Percentiles rank a stretch among this genome's conserved stretches.
phyloP scores from a whole-genome alignment of 1,140 invertebrate genomes.

The Tetramorium parvispinum region DNA sequence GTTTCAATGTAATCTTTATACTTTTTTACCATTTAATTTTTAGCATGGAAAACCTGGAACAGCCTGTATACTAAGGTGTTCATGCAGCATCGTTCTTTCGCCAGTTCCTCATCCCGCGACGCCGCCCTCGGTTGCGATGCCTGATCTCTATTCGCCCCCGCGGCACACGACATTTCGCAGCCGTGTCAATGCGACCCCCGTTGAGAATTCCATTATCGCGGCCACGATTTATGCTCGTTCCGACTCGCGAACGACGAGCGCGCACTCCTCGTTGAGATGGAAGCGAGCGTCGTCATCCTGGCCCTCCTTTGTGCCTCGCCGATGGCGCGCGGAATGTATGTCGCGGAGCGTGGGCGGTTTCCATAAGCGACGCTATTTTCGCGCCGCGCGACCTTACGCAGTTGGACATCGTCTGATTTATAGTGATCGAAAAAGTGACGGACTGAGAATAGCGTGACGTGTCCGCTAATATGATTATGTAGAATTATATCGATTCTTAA shows the following conservation, averaged over 20 bases:
- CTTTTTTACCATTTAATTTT: background rate
- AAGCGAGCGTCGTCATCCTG: conserved; percentile 52
- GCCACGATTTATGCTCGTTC: conserved; percentile 77
- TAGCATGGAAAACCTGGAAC: background rate
- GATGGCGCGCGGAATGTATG: conserved; percentile 57
- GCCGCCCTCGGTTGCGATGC: conserved; percentile 63
- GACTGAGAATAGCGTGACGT: background rate
- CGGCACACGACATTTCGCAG: conserved; percentile 77
- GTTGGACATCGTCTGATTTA: conserved; percentile 41
- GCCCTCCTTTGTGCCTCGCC: conserved; percentile 36
- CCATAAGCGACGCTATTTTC: conserved; percentile 58
- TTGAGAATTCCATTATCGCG: conserved; percentile 85
- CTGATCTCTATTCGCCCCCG: conserved; percentile 75
- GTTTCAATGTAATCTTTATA: background rate
- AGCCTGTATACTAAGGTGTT: background rate
- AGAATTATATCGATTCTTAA: background rate
- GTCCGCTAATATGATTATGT: background rate
- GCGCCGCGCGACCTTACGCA: conserved; percentile 43
- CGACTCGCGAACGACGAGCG: conserved; percentile 35
- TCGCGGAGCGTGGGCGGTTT: conserved; percentile 39
- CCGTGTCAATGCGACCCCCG: conserved; percentile 81
- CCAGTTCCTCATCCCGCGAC: conserved; percentile 30
- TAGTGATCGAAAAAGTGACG: conserved; percentile 52
- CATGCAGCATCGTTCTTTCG: conserved; percentile 5
- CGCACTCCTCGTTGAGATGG: conserved; percentile 54